Evolutionary conservation across 2,113 vertebrate species (phyloP).

Genomic region (Aramus guarauna): DNA sequence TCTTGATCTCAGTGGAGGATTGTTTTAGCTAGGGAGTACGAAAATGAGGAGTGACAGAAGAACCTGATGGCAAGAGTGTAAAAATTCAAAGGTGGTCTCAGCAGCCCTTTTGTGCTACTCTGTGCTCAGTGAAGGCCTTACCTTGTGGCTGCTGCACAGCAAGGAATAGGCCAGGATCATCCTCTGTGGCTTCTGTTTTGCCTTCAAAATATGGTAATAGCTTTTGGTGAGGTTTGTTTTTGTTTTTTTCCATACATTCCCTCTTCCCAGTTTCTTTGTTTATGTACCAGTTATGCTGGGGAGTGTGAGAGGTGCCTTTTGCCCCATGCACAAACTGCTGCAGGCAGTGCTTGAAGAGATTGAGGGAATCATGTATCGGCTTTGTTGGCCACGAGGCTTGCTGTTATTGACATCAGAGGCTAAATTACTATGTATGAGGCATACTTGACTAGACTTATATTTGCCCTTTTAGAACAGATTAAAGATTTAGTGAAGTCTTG

Average conservation of each 20-base stretch:
- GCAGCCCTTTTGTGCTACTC: not conserved
- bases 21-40: not conserved
- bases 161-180: not conserved
- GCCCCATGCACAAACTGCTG: not conserved
- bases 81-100: not conserved
- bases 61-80: not conserved
- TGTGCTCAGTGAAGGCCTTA: not conserved
- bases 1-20: not conserved
- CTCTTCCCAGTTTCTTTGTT: not conserved
- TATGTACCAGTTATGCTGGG: not conserved
- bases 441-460: not conserved
- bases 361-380: not conserved
- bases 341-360: not conserved
- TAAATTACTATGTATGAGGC: not conserved
- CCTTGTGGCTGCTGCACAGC: not conserved
- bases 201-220: not conserved
- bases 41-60: not conserved
- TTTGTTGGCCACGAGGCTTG: not conserved
- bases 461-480: conserved; percentile 27
- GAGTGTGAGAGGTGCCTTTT: not conserved
- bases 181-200: not conserved
- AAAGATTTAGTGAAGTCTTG: conserved; percentile 9
- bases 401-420: not conserved
- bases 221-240: not conserved
- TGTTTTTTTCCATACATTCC: not conserved